Conservation (phyloP, 2,888 invertebrate species). For the Ochlodes sylvanus region DNA sequence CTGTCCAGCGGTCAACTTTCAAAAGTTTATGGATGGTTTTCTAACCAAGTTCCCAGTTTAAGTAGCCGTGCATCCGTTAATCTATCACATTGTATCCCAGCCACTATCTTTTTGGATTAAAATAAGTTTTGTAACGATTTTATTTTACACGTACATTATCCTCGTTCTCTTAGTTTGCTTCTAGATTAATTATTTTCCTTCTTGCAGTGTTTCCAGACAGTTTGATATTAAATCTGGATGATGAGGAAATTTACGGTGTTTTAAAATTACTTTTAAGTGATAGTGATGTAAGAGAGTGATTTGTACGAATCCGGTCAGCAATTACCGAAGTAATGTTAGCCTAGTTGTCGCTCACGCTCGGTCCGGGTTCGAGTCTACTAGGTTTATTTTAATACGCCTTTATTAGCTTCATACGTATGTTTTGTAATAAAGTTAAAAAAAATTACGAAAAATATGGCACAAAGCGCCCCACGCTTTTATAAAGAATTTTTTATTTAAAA, state of each 20-base stretch:
- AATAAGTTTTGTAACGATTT: conserved; percentile 39
- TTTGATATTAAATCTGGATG: background rate
- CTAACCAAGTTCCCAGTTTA: conserved; percentile 17
- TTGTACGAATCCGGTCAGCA: too few species aligned
- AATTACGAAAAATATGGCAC: too few species aligned
- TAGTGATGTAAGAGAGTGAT: too few species aligned
- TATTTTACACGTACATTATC: conserved; percentile 37
- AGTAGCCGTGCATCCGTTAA: conserved; percentile 19
- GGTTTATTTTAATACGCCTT: too few species aligned
- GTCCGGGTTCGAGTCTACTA: too few species aligned
- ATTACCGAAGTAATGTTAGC: too few species aligned
- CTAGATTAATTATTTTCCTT: conserved; percentile 27
- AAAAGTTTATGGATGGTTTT: background rate
- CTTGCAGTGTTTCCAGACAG: background rate
- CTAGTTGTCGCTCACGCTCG: too few species aligned
- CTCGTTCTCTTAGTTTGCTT: conserved; percentile 30
- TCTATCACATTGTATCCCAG: conserved; percentile 39
- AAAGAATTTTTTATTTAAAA: too few species aligned
- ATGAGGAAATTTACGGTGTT: background rate
- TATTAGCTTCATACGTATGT: too few species aligned
- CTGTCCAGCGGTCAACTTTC: too few species aligned
- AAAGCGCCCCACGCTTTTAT: too few species aligned
- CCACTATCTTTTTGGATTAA: conserved; percentile 41
- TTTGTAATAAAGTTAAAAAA: too few species aligned
- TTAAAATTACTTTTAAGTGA: background rate